phyloP scores from a whole-genome alignment of 1,140 invertebrate species.

The Arctopsyche grandis region DNA sequence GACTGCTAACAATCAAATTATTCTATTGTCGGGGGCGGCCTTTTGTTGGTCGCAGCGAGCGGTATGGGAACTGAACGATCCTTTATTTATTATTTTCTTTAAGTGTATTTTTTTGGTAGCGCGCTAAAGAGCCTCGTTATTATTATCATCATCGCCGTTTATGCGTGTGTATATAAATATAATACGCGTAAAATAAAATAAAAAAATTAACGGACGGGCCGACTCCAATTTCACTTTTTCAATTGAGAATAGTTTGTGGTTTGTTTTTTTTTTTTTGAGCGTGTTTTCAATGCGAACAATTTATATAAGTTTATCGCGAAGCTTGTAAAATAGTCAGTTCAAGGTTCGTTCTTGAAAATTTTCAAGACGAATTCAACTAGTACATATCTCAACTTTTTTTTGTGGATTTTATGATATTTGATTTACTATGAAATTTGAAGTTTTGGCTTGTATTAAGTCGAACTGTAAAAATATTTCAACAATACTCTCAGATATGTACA shows the following conservation, averaged over 20 bases:
- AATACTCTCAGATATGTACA: no score
- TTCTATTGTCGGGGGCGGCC: slow-evolving; percentile 46
- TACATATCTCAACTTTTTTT: no score
- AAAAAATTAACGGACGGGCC: not conserved
- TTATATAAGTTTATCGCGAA: no score
- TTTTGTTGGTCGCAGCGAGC: slow-evolving; percentile 48
- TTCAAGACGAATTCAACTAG: no score
- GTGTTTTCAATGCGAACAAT: not conserved
- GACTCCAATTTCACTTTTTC: slow-evolving; percentile 10
- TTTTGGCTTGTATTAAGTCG: no score
- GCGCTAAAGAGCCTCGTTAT: slow-evolving; percentile 40
- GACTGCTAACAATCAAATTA: slow-evolving; percentile 51
- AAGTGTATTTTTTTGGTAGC: slow-evolving; percentile 34
- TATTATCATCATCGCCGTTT: slow-evolving; percentile 13
- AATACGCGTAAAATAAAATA: slow-evolving; percentile 11
- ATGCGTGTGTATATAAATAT: not conserved
- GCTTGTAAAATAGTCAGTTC: no score
- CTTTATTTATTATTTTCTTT: slow-evolving; percentile 40
- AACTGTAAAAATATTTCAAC: no score
- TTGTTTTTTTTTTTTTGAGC: not conserved
- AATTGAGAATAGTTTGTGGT: not conserved
- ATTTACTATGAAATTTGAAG: no score
- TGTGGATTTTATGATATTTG: no score
- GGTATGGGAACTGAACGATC: slow-evolving; percentile 45
- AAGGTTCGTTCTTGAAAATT: no score